These are phyloP conservation scores for Eristalis tenax DNA, from an alignment of 2,888 invertebrate genomes.

Conservation along the genomic window DNA sequence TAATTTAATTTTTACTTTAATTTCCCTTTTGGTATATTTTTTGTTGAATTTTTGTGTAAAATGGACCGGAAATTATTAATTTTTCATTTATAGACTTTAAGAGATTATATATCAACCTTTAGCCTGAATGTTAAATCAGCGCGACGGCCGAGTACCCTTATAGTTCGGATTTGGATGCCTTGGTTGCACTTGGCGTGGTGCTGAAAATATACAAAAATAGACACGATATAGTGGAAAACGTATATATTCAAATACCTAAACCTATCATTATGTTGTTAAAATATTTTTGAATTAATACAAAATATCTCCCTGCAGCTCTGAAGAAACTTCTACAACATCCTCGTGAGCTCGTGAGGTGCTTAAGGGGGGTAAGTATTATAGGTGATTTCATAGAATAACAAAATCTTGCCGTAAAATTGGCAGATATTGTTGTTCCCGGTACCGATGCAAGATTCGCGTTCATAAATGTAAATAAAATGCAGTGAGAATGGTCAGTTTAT, in stretches of 20 bases:
- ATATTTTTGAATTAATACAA: no score
- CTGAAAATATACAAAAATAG: slow-evolving; percentile 64
- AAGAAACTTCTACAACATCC: no score
- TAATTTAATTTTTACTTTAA: slow-evolving; percentile 38
- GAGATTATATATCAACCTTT: slow-evolving; percentile 41
- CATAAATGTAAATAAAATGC: no score
- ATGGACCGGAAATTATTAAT: slow-evolving; percentile 73
- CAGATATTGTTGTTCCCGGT: no score
- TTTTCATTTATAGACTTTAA: slow-evolving; percentile 52
- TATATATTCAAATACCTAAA: neutral
- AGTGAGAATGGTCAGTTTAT: no score
- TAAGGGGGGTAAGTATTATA: no score
- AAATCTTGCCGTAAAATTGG: no score
- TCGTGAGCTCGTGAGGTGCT: no score
- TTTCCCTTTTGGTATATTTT: slow-evolving; percentile 67
- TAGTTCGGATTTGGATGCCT: slow-evolving; percentile 81
- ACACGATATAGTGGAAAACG: neutral
- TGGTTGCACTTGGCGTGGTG: slow-evolving; percentile 80
- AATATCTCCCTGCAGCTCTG: no score
- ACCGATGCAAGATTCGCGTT: no score
- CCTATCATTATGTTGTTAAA: no score
- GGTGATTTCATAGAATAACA: no score
- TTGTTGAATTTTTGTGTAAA: slow-evolving; percentile 72
- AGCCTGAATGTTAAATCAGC: slow-evolving; percentile 60
- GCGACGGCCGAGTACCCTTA: slow-evolving; percentile 80